Conservation (phyloP, 2,113 vertebrate genomes). For the Artemisiospiza belli region DNA sequence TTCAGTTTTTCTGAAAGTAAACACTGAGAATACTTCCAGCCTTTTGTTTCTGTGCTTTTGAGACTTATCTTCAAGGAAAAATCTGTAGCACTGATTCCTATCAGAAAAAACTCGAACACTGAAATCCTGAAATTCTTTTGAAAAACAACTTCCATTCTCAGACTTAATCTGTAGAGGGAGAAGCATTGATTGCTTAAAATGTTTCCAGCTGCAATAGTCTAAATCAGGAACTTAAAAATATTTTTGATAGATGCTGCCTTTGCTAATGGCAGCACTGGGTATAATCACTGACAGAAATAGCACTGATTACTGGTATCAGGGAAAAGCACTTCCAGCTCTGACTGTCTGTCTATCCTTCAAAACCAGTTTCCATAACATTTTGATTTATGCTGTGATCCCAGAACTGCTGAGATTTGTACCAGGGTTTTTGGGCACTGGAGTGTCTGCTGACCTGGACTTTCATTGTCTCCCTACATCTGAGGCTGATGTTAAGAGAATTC, state of each 20-base stretch:
- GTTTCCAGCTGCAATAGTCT: conserved; percentile 45
- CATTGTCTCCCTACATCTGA: not conserved
- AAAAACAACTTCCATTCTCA: not conserved
- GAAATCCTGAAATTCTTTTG: conserved; percentile 10
- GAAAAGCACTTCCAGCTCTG: conserved; percentile 25
- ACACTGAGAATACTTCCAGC: not conserved
- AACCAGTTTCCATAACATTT: not conserved
- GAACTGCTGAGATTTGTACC: not conserved
- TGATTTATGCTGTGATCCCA: not conserved
- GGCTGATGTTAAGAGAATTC: not conserved
- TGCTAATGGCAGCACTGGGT: conserved; percentile 19
- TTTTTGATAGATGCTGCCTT: conserved; percentile 18
- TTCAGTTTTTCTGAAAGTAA: conserved; percentile 7
- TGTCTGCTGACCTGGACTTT: not conserved
- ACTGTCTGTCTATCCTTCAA: not conserved
- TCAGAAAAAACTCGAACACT: not conserved
- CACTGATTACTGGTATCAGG: conserved; percentile 25
- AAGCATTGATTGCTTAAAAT: conserved; percentile 27
- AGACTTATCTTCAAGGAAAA: not conserved
- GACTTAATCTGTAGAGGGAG: not conserved
- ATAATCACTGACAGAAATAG: conserved; percentile 53
- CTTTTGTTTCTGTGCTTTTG: not conserved
- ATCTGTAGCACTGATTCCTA: not conserved
- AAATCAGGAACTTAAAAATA: conserved; percentile 41
- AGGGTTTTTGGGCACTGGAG: not conserved